Evolutionary conservation across 2,888 invertebrate species (phyloP), one percentile per base, ranked within the genome.

Genomic region (Disparrhopalites patrizii): DNA sequence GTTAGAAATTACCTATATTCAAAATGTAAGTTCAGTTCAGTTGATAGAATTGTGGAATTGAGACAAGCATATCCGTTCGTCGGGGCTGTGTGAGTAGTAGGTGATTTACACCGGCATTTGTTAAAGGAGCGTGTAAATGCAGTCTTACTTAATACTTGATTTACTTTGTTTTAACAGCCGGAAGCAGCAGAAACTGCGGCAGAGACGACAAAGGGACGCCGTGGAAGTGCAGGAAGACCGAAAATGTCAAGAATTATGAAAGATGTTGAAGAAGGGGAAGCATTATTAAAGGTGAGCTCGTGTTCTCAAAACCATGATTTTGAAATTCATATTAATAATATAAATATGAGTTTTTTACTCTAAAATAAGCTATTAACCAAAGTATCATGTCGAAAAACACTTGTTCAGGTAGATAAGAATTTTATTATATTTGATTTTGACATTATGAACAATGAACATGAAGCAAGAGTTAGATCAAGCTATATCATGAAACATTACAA

Each of bases 181-280:
- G 68, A 58, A 43, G 62, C 36, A 38, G 47, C 67, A 33, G 68
- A 68, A 61, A 66, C 66, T 28, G 58, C 65, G 40, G 56, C 52
- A 47, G 57, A 38, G 20, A 40, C 18, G 13, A 64, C 66, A 7
- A 72, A 72, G 62, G 72, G 71, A 33, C 58, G 72, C 20, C 65
- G 72, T 20, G 69, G 68, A 2, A 73, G 73, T 65, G 68, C 66
- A 10, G 73, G 75, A 3, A 60, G 71, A 28, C 69, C 66, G 20
- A 71, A 71, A 55, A 70, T 73, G 20, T 71, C 73, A 15, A 61
- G 71, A 60, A 72, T 75, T 30, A 72, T 73, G 71, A 73, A 75
- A 50, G 72, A 71, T 47, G 70, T 75, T 5, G 71, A 75, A 68
- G 75, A 75, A 63, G 73, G 75, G 33, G 70, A 75, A 66, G 75